Evolutionary conservation across 1,140 invertebrate genomes (phyloP).

Genomic region (Oscheius sp.): DNA sequence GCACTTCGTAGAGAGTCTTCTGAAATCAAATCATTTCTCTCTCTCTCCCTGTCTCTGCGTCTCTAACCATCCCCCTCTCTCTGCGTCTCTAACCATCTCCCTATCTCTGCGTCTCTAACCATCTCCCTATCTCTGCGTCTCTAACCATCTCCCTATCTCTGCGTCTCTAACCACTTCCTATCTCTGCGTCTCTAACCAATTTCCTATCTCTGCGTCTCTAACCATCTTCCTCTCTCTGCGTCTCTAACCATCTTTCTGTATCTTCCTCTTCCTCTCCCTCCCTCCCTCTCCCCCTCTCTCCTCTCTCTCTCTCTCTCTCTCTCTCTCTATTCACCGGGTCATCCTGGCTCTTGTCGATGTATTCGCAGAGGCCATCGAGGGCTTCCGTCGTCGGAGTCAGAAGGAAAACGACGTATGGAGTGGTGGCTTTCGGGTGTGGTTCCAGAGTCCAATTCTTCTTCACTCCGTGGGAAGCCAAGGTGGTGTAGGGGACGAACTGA

Average conservation of each 20-base stretch:
- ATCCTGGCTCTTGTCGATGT: conserved; percentile 22
- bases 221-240: no score
- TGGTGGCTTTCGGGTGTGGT: background rate
- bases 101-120: no score
- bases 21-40: conserved; percentile 10
- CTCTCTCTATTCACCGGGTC: conserved; percentile 22
- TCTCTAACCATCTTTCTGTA: no score
- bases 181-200: background rate
- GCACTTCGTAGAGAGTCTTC: conserved; percentile 28
- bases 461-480: conserved; percentile 12
- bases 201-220: no score
- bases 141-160: no score
- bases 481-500: conserved; percentile 11
- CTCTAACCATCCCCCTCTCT: background rate
- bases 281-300: no score
- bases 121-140: no score
- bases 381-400: conserved; percentile 19
- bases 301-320: no score
- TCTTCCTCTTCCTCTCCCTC: no score
- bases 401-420: conserved; percentile 25
- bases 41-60: background rate
- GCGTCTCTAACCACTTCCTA: no score
- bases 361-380: conserved; percentile 24
- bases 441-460: conserved; percentile 9
- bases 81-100: no score